Evolutionary conservation across 2,888 invertebrate genomes (phyloP), one percentile per base, ranked within the genome.

Genomic region (Ophioninae sp.): DNA sequence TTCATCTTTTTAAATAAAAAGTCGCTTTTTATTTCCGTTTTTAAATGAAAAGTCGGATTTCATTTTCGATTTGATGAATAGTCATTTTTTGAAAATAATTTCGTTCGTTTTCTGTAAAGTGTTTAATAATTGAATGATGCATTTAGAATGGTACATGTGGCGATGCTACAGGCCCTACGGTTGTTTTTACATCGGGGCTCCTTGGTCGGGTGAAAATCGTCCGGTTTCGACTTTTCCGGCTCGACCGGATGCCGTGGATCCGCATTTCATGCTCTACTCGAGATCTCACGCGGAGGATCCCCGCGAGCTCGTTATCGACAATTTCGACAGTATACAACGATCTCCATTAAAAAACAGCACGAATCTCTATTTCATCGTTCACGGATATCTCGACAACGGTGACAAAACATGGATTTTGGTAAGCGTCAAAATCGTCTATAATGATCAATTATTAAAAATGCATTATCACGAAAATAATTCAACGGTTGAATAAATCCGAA

Each of bases 321-420:
- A 96, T 88, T 94, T 94, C 1, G 95, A 95, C 17, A 94, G 95
- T 81, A 95, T 97, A 67, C 93, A 92, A 65, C 93, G 94, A 44
- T 94, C 96, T 7, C 95, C 95, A 83, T 94, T 97, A 3, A 94
- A 95, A 0, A 93, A 92, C 44, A 91, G 92, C 30, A 95, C 95
- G 10, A 96, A 95, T 6, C 94, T 96, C 85, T 97, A 96, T 90
- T 93, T 98, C 82, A 95, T 98, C 83, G 95, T 96, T 0, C 98
- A 98, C 90, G 98, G 98, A 0, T 98, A 97, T 91, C 93, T 97
- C 85, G 98, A 98, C 91, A 95, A 96, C 64, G 97, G 97, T 0
- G 95, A 96, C 85, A 96, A 96, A 88, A 93, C 94, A 71, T 98
- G 98, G 98, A 96, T 98, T 37, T 88, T 94, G 91, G 94, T 94